phyloP scores from a whole-genome alignment of 2,113 vertebrate species.

The Peromyscus polionotus region DNA sequence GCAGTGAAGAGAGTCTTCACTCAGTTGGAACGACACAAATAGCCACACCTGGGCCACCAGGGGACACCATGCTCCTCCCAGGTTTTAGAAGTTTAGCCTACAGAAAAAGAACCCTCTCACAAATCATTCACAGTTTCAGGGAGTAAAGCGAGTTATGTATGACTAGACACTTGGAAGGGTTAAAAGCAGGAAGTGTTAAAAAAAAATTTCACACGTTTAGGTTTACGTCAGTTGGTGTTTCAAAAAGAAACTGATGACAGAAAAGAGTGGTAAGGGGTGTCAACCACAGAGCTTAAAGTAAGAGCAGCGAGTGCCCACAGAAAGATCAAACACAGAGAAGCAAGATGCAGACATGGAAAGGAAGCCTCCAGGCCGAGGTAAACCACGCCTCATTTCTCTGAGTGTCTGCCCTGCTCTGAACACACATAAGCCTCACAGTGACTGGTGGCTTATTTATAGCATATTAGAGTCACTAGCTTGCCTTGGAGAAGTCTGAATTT shows the following conservation, averaged over 20 bases:
- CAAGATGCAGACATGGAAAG: constrained; percentile 20
- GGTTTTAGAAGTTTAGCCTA: constrained; percentile 4
- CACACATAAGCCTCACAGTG: neutral
- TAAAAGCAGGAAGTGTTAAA: constrained; percentile 76
- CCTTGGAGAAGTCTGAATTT: constrained; percentile 11
- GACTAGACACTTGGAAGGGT: neutral
- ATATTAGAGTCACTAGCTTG: neutral
- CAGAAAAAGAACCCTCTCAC: constrained; percentile 3
- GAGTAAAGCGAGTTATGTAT: constrained; percentile 52
- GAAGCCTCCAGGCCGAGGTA: neutral
- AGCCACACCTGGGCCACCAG: neutral
- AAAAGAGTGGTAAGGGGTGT: constrained; percentile 52
- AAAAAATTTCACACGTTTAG: constrained; percentile 79
- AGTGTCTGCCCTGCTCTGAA: constrained; percentile 4
- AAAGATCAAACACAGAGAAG: constrained; percentile 36
- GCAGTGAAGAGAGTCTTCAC: neutral
- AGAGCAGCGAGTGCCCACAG: constrained; percentile 46
- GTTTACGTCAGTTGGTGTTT: constrained; percentile 68
- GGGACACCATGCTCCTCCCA: neutral
- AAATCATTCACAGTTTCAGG: constrained; percentile 61
- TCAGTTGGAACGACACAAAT: neutral
- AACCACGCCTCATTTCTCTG: neutral
- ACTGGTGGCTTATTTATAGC: neutral
- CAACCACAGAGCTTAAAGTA: constrained; percentile 56
- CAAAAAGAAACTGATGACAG: constrained; percentile 81